These are phyloP conservation scores for Hippocampus barbouri DNA, from an alignment of 2,113 vertebrate species.

Conservation along the genomic window DNA sequence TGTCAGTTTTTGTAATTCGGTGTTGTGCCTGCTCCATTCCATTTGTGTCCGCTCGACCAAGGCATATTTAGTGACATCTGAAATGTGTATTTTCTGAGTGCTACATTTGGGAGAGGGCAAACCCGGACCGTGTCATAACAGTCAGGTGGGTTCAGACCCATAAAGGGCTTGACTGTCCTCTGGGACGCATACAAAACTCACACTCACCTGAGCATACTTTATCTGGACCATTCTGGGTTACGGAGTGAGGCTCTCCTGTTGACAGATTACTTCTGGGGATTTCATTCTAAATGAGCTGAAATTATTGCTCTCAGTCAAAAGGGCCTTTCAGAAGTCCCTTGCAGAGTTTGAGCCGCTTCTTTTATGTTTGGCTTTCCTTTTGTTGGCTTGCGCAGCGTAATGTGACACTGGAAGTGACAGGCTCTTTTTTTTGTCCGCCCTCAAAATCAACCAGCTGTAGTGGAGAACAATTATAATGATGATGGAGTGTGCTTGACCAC, in stretches of 20 bases:
- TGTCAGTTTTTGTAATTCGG: too few relatives aligned
- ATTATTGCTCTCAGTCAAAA: constrained; percentile 48
- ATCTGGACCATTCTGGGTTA: constrained; percentile 22
- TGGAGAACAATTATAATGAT: constrained; percentile 8
- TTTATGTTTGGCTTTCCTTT: constrained; percentile 41
- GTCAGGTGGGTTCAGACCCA: constrained; percentile 1
- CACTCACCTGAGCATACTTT: constrained; percentile 28
- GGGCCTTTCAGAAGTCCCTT: constrained; percentile 43
- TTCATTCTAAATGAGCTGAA: constrained; percentile 53
- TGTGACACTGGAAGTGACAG: constrained; percentile 37
- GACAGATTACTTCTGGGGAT: constrained; percentile 63
- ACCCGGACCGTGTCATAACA: neutral
- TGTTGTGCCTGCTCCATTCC: too few relatives aligned
- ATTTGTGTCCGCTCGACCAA: too few relatives aligned
- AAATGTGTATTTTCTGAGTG: neutral
- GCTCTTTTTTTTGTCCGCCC: neutral
- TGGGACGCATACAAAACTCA: neutral
- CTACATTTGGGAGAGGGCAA: neutral
- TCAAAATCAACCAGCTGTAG: constrained; percentile 36
- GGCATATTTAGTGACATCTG: neutral
- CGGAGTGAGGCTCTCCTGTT: constrained; percentile 39
- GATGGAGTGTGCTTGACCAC: constrained; percentile 2
- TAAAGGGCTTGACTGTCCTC: neutral
- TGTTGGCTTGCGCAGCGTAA: constrained; percentile 43
- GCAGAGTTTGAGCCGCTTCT: constrained; percentile 28